Evolutionary conservation across 2,113 vertebrate genomes (phyloP).

Genomic region (Enhydra lutris): DNA sequence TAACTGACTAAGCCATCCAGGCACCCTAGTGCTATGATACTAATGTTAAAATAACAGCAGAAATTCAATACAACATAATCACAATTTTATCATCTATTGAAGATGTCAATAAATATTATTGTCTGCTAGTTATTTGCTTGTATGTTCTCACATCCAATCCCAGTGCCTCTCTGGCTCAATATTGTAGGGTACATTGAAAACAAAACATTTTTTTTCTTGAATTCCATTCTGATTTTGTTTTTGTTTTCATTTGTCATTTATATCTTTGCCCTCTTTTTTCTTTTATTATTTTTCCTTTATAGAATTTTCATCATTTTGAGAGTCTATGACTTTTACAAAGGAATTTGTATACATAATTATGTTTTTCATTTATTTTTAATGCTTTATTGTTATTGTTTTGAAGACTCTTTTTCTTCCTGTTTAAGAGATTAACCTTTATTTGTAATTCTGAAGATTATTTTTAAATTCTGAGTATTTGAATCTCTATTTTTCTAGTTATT

Average conservation of each 20-base stretch:
- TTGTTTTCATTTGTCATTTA: neutral
- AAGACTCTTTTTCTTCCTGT: neutral
- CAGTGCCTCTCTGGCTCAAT: neutral
- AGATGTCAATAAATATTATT: neutral
- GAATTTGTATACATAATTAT: neutral
- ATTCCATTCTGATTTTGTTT: neutral
- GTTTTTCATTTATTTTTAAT: neutral
- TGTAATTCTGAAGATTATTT: conserved; percentile 19
- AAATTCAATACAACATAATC: neutral
- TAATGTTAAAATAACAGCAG: conserved; percentile 1
- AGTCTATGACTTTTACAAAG: neutral
- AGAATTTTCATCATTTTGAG: neutral
- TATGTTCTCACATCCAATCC: neutral
- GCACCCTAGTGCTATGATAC: neutral
- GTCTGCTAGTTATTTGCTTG: neutral
- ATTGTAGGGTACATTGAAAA: neutral
- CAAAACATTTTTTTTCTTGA: neutral
- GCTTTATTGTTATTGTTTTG: neutral
- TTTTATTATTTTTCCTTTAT: neutral
- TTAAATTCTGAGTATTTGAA: neutral
- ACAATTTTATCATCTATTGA: neutral
- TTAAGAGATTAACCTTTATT: neutral
- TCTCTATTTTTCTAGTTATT: neutral
- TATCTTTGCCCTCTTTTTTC: neutral
- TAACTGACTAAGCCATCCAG: neutral